Evolutionary conservation across 2,888 invertebrate genomes (phyloP).

Genomic region (Erynnis tages): DNA sequence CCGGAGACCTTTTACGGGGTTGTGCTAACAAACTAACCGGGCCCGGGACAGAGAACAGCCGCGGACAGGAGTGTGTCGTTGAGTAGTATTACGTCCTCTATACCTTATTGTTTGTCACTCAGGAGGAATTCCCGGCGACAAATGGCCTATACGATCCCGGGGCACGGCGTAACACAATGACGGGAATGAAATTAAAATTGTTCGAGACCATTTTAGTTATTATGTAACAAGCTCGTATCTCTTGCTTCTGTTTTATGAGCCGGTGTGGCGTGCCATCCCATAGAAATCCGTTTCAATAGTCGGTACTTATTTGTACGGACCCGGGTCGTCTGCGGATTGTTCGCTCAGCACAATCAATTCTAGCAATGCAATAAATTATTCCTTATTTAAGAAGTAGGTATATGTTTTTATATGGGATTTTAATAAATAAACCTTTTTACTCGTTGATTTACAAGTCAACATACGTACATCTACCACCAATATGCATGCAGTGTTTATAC

Average conservation of each 20-base stretch:
- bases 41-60: conserved; percentile 24
- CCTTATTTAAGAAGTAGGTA: conserved; percentile 14
- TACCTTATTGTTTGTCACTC: conserved; percentile 76
- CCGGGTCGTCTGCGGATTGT: conserved; percentile 26
- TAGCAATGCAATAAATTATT: conserved; percentile 22
- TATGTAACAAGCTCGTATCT: conserved; percentile 28
- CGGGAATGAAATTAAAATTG: conserved; percentile 63
- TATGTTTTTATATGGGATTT: not conserved
- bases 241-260: conserved; percentile 29
- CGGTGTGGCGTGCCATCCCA: conserved; percentile 26
- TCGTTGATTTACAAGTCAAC: no score
- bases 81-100: conserved; percentile 64
- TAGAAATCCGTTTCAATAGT: conserved; percentile 26
- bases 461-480: no score
- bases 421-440: not conserved
- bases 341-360: conserved; percentile 24
- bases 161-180: conserved; percentile 57
- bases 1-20: conserved; percentile 63
- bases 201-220: conserved; percentile 45
- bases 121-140: conserved; percentile 69
- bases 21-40: conserved; percentile 50
- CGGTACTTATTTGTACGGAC: conserved; percentile 26
- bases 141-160: conserved; percentile 62
- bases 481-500: no score
- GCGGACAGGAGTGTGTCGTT: conserved; percentile 36